Conservation (phyloP, 2,797 vertebrate species). For the Catamblyrhynchus diadema region DNA sequence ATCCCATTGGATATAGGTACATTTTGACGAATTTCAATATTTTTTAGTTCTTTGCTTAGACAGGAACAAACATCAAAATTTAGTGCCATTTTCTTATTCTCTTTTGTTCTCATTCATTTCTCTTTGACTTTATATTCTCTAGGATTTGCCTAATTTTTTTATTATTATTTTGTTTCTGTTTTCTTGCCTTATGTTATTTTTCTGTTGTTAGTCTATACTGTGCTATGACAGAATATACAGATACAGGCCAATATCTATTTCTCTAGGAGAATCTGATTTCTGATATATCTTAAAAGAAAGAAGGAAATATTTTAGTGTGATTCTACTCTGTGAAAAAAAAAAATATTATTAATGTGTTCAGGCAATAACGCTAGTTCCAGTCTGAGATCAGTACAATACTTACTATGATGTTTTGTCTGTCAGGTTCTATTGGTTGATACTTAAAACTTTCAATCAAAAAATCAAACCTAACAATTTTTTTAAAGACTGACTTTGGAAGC, state of each 20-base stretch:
- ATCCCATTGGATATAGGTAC: not conserved
- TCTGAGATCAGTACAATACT: not conserved
- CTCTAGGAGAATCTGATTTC: not conserved
- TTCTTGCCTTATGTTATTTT: not conserved
- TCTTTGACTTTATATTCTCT: not conserved
- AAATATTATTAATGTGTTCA: not conserved
- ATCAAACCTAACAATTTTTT: not conserved
- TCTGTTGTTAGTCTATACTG: not conserved
- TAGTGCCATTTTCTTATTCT: not conserved
- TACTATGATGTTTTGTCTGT: not conserved
- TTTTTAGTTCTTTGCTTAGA: not conserved
- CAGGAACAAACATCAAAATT: not conserved
- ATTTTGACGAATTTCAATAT: not conserved
- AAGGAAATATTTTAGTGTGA: not conserved
- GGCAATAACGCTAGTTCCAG: not conserved
- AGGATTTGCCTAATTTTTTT: not conserved
- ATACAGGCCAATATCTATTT: not conserved
- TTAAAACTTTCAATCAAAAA: not conserved
- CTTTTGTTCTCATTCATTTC: not conserved
- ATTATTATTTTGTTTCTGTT: not conserved
- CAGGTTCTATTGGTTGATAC: not conserved
- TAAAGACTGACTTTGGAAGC: not conserved
- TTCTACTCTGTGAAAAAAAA: not conserved
- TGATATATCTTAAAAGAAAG: not conserved
- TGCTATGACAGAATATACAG: not conserved